phyloP scores from a whole-genome alignment of 2,888 invertebrate species.

The Clusia tigrina region DNA sequence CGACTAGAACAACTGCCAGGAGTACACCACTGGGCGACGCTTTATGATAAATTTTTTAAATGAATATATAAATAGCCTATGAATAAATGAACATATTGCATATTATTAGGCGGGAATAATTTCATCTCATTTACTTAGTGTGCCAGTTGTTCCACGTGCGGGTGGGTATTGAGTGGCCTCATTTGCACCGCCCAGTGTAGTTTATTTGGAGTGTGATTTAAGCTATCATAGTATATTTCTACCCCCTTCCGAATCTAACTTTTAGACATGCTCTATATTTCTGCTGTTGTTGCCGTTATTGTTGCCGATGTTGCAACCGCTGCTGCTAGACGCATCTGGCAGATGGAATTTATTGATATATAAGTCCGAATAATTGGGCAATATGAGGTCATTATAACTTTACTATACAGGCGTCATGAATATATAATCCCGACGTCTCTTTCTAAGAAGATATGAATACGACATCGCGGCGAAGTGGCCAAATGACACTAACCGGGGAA shows the following conservation, averaged over 20 bases:
- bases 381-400: conserved; percentile 49
- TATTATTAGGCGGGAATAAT: conserved; percentile 55
- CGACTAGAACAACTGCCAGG: too few relatives aligned
- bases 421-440: too few relatives aligned
- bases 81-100: conserved; percentile 58
- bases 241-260: background rate
- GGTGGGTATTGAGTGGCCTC: conserved; percentile 24
- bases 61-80: conserved; percentile 62
- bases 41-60: conserved; percentile 60
- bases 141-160: background rate
- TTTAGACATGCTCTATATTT: background rate
- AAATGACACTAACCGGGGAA: too few relatives aligned
- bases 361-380: conserved; percentile 53
- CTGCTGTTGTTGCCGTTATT: too few relatives aligned
- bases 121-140: conserved; percentile 37
- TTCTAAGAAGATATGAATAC: too few relatives aligned
- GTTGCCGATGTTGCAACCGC: too few relatives aligned
- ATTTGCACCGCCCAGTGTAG: background rate
- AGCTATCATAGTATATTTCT: background rate
- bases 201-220: background rate
- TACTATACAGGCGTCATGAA: too few relatives aligned
- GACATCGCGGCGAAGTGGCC: too few relatives aligned
- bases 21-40: conserved; percentile 21
- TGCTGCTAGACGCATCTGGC: conserved; percentile 31
- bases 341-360: conserved; percentile 60